Base-by-base conservation (phyloP, 1,140 invertebrate genomes). In the Drosophila carrolli region DNA sequence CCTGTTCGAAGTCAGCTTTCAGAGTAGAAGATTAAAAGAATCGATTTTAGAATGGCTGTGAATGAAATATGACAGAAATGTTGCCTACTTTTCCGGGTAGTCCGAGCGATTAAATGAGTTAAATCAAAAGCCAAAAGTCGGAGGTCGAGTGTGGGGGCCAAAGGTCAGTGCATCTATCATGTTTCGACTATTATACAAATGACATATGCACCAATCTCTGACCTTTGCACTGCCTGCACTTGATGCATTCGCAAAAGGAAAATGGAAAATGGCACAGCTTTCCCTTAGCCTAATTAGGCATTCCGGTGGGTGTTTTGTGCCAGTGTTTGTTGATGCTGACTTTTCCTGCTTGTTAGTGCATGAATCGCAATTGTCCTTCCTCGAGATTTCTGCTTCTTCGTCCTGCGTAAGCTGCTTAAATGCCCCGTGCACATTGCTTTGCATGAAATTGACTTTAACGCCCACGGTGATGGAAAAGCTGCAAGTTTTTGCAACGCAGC, bases 271-370 rank as follows among this genome's bases (percentile, higher is more conserved):
- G 13, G 46, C 2, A 48, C 44, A 40, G 65, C 58, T 38, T 70
- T 65, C 66, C 23, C 59, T 19, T 8, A n/a, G 27, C 62, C 44
- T 85, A 82, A 85, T 85, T 84, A 85, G 43, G 78, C 71, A 73
- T 78, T 78, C 74, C 51, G 53, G 50, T 50, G 23, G 38, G 29
- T 37, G 23, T 4, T 4, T 23, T 23, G 23, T 23, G 19, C 19
- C 46, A 27, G 32, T 53, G 50, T 11, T 53, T 35, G 48, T 38
- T n/a, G 3, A 4, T 4, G 23, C 23, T 23, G 23, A 23, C 3
- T 19, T 6, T 51, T 32, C 37, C 27, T 13, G 47, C 37, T 44
- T 57, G 53, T 58, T 27, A 14, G 37, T n/a, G 55, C 54, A 59
- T 29, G 48, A 60, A 35, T 47, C 53, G 27, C 53, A 23, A 77